Percentiles rank a stretch among this genome's conserved stretches.
phyloP scores from a whole-genome alignment of 2,888 invertebrate genomes.

The Hoplodrina ambigua region DNA sequence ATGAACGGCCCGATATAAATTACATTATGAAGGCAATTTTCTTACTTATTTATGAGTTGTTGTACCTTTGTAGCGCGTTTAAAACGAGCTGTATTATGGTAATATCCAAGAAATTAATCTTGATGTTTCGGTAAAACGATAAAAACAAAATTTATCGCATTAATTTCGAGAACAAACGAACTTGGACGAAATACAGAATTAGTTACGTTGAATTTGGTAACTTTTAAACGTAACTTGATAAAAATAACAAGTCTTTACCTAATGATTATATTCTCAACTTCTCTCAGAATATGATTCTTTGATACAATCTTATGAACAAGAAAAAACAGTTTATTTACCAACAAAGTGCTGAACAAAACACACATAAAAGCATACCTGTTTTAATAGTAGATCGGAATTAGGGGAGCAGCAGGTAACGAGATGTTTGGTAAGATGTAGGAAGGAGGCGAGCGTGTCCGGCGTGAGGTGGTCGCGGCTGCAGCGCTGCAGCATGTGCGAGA shows the following conservation, averaged over 20 bases:
- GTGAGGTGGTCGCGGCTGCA: slow-evolving; percentile 98
- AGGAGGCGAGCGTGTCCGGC: slow-evolving; percentile 97
- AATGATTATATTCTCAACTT: slow-evolving; percentile 10
- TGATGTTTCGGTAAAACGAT: slow-evolving; percentile 63
- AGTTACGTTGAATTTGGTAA: slow-evolving; percentile 39
- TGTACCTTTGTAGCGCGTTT: slow-evolving; percentile 61
- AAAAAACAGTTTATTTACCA: slow-evolving; percentile 8
- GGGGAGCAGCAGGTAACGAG: slow-evolving; percentile 97
- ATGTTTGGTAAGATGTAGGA: slow-evolving; percentile 97
- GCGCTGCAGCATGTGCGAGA: slow-evolving; percentile 98
- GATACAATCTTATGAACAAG: slow-evolving; percentile 14
- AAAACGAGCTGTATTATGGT: slow-evolving; percentile 64
- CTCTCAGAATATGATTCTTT: slow-evolving; percentile 25
- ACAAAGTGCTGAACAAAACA: neutral
- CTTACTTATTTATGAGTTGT: slow-evolving; percentile 71
- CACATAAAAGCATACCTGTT: slow-evolving; percentile 93
- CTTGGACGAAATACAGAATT: slow-evolving; percentile 53
- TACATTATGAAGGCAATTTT: slow-evolving; percentile 74
- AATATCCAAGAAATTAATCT: slow-evolving; percentile 68
- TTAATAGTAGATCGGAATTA: slow-evolving; percentile 97
- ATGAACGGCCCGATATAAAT: slow-evolving; percentile 68
- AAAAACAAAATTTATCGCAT: slow-evolving; percentile 65
- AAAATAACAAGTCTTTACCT: slow-evolving; percentile 41
- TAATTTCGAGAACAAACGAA: slow-evolving; percentile 61
- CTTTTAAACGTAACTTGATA: slow-evolving; percentile 48